phyloP scores from a whole-genome alignment of 2,888 invertebrate species.

The Meiosimyza decipiens region DNA sequence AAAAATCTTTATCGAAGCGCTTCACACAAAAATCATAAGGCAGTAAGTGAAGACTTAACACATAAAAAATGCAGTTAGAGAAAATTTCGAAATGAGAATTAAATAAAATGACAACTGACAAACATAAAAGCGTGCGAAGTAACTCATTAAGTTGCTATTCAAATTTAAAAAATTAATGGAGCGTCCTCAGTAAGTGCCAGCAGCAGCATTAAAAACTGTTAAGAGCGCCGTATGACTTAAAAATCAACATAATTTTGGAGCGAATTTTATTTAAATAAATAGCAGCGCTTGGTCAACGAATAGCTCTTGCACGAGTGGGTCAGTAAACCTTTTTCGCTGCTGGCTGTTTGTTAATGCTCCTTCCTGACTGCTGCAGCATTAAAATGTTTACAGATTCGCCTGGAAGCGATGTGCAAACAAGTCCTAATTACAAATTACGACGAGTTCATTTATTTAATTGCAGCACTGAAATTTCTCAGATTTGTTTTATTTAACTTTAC shows the following conservation, averaged over 20 bases:
- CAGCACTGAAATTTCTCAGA: neutral
- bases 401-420: slow-evolving; percentile 49
- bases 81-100: neutral
- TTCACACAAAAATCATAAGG: neutral
- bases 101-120: slow-evolving; percentile 14
- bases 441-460: slow-evolving; percentile 32
- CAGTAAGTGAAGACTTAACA: neutral
- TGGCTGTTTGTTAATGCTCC: neutral
- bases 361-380: neutral
- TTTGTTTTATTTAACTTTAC: too few species aligned
- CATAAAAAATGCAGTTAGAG: neutral
- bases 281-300: neutral
- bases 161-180: slow-evolving; percentile 31
- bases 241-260: neutral
- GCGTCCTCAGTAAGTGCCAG: neutral
- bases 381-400: neutral
- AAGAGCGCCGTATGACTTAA: neutral
- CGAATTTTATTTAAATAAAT: slow-evolving; percentile 9
- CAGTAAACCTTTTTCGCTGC: slow-evolving; percentile 9
- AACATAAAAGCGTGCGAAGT: slow-evolving; percentile 17
- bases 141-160: slow-evolving; percentile 37
- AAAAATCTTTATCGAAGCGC: slow-evolving; percentile 24
- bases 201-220: too few species aligned
- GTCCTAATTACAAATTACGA: slow-evolving; percentile 56
- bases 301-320: neutral